These are phyloP conservation scores for Martes martes DNA, from an alignment of 2,113 vertebrate species.

Conservation along the genomic window DNA sequence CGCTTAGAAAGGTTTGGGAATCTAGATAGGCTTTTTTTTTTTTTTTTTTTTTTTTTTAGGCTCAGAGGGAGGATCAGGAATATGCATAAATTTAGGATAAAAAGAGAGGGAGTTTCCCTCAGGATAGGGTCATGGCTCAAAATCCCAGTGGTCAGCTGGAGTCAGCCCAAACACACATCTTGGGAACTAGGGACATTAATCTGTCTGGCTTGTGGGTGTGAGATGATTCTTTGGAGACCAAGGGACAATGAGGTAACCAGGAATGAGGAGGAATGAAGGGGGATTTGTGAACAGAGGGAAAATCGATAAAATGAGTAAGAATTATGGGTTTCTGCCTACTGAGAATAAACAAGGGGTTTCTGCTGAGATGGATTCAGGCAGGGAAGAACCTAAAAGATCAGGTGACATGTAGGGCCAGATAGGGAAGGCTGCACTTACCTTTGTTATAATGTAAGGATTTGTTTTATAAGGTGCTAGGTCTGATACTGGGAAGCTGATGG, in stretches of 20 bases:
- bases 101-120: not conserved
- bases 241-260: slow-evolving; percentile 68
- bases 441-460: slow-evolving; percentile 44
- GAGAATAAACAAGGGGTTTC: slow-evolving; percentile 58
- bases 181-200: slow-evolving; percentile 62
- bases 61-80: slow-evolving; percentile 15
- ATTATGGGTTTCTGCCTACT: slow-evolving; percentile 58
- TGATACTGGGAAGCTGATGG: slow-evolving; percentile 36
- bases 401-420: slow-evolving; percentile 22
- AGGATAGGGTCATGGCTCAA: not conserved
- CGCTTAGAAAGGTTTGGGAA: slow-evolving; percentile 26
- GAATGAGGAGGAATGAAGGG: slow-evolving; percentile 40
- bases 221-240: slow-evolving; percentile 60
- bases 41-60: not conserved
- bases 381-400: slow-evolving; percentile 40
- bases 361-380: slow-evolving; percentile 25
- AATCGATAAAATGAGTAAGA: slow-evolving; percentile 55
- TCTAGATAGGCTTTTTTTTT: not conserved
- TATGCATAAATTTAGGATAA: slow-evolving; percentile 31
- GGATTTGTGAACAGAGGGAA: slow-evolving; percentile 65
- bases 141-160: slow-evolving; percentile 55
- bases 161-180: slow-evolving; percentile 66
- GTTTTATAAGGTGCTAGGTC: slow-evolving; percentile 61
- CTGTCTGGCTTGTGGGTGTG: slow-evolving; percentile 67
- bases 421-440: slow-evolving; percentile 32